Conservation (phyloP, 2,113 vertebrate species). For the Callopanchax toddi region DNA sequence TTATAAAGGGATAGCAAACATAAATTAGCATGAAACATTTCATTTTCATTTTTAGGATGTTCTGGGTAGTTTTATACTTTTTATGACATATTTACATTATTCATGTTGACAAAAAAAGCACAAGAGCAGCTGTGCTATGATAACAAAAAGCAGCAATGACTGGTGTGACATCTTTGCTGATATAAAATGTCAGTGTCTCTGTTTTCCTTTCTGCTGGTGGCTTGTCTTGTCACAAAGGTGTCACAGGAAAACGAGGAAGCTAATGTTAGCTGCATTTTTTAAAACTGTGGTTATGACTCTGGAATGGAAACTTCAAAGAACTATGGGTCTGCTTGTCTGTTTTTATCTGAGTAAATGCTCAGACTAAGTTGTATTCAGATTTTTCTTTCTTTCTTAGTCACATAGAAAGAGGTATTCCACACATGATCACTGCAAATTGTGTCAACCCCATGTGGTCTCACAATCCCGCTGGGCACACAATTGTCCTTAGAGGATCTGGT, state of each 20-base stretch:
- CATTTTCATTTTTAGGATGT: too few species aligned
- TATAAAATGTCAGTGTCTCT: neutral
- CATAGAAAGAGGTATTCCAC: neutral
- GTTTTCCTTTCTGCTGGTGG: slow-evolving; percentile 10
- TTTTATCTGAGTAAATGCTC: neutral
- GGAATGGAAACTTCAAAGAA: neutral
- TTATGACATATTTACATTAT: neutral
- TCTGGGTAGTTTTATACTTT: too few species aligned
- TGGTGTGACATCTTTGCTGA: slow-evolving; percentile 13
- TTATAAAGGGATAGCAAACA: too few species aligned
- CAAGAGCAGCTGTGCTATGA: neutral
- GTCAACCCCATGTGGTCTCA: neutral
- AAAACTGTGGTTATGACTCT: slow-evolving; percentile 2
- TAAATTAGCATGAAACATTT: too few species aligned
- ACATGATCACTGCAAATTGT: neutral
- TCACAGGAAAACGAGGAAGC: slow-evolving; percentile 1
- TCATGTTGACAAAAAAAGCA: slow-evolving; percentile 2
- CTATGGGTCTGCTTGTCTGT: neutral
- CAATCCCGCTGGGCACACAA: neutral
- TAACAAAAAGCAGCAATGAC: neutral
- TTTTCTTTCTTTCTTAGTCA: neutral
- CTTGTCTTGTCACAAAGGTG: neutral
- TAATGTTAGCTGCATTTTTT: slow-evolving; percentile 14
- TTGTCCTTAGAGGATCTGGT: neutral
- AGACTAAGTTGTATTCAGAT: neutral